Percentiles rank a stretch among this genome's conserved stretches.
Conservation (phyloP, 2,888 invertebrate species). For the Nephrotoma guestfalica region DNA sequence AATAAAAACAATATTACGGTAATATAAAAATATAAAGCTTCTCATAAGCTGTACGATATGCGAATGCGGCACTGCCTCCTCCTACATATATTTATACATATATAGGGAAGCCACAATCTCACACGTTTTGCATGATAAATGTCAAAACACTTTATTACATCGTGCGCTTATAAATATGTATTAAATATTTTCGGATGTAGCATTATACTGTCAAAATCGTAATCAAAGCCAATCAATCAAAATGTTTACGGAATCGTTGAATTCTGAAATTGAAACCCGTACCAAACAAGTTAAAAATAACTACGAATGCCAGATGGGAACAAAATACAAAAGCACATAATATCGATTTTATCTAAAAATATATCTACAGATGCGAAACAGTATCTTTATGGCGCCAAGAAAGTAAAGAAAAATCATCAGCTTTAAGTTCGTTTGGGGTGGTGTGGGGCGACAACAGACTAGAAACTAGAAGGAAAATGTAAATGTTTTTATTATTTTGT, state of each 20-base stretch:
- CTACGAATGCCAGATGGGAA: not conserved
- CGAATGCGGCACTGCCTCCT: not conserved
- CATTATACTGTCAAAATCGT: not conserved
- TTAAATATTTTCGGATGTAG: not conserved
- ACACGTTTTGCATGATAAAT: not conserved
- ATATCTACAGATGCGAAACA: not conserved
- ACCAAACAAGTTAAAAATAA: not conserved
- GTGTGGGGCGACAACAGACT: not conserved
- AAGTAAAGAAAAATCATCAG: not conserved
- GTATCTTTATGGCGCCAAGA: not conserved
- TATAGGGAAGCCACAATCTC: not conserved
- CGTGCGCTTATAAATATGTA: not conserved
- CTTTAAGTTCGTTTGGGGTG: not conserved
- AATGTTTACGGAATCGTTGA: not conserved
- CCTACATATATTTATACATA: not conserved
- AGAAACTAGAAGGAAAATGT: not conserved
- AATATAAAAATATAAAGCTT: not conserved
- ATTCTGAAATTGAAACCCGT: not conserved
- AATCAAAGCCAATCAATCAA: not conserved
- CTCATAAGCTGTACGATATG: not conserved
- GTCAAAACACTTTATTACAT: not conserved
- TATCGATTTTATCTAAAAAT: not conserved
- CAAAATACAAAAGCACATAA: not conserved
- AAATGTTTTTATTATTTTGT: not conserved
- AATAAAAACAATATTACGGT: not conserved